Evolutionary conservation across 2,888 invertebrate genomes (phyloP).

Genomic region (Melanophora roralis): DNA sequence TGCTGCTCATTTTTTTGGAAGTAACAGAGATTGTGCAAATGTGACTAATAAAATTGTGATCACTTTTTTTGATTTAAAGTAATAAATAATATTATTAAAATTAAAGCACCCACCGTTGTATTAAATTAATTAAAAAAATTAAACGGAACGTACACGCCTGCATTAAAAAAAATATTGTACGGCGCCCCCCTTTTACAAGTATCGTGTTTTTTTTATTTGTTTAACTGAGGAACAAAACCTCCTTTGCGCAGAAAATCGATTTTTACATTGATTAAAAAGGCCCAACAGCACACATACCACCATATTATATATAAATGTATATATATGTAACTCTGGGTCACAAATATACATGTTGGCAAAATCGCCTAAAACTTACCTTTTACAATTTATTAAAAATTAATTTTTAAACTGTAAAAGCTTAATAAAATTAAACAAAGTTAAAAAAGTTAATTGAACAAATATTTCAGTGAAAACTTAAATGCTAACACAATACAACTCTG

Average conservation of each 20-base stretch:
- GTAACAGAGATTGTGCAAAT: conserved; percentile 23
- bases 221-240: conserved; percentile 61
- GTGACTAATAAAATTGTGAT: conserved; percentile 35
- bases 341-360: background rate
- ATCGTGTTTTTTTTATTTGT: conserved; percentile 34
- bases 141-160: conserved; percentile 33
- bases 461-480: conserved; percentile 7
- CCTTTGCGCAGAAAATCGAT: conserved; percentile 76
- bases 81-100: conserved; percentile 42
- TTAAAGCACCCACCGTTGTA: conserved; percentile 64
- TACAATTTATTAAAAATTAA: too few species aligned
- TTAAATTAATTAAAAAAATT: conserved; percentile 35
- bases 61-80: conserved; percentile 28
- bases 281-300: conserved; percentile 13
- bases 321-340: background rate
- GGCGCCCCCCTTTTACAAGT: conserved; percentile 58
- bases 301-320: background rate
- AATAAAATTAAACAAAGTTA: background rate
- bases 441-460: background rate
- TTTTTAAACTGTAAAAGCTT: background rate
- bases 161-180: conserved; percentile 38
- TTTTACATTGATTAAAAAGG: conserved; percentile 67
- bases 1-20: background rate
- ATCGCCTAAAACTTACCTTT: too few species aligned
- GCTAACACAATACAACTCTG: conserved; percentile 50